Evolutionary conservation across 2,888 invertebrate genomes (phyloP).

Genomic region (Ormyrus nitidulus): DNA sequence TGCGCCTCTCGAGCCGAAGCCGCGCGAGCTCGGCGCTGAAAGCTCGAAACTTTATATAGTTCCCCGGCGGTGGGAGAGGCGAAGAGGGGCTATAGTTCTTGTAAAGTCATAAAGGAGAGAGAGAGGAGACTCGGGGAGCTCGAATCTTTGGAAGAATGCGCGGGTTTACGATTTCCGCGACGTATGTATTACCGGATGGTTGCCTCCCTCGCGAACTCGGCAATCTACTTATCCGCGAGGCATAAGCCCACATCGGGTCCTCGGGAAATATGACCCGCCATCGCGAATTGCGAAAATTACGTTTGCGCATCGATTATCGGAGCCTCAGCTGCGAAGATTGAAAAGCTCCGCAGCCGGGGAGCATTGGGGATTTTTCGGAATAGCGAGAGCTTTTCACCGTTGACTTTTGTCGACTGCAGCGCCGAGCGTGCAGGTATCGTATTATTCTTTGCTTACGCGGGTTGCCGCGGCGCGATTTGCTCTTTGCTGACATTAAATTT

Average conservation of each 20-base stretch:
- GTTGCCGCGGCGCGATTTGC: background rate
- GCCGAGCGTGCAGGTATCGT: background rate
- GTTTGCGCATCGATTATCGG: slow-evolving; percentile 5
- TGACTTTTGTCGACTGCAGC: too few relatives aligned
- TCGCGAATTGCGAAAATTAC: slow-evolving; percentile 10
- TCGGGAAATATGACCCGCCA: background rate
- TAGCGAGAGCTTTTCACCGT: too few relatives aligned
- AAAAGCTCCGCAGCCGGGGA: background rate
- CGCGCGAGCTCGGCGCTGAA: background rate
- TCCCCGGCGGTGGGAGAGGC: background rate
- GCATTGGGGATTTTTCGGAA: background rate
- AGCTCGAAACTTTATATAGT: slow-evolving; percentile 46
- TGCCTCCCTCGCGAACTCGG: background rate
- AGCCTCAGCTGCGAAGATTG: background rate
- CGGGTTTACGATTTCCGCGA: slow-evolving; percentile 30
- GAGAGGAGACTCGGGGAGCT: too few relatives aligned
- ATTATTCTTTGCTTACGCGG: background rate
- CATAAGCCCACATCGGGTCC: background rate
- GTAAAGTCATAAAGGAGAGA: slow-evolving; percentile 42
- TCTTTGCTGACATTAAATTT: slow-evolving; percentile 29
- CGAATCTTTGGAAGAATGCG: slow-evolving; percentile 37
- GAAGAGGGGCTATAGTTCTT: slow-evolving; percentile 23
- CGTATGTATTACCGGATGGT: slow-evolving; percentile 19
- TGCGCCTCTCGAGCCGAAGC: background rate
- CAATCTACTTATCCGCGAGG: background rate